These are phyloP conservation scores for Caiman crocodilus DNA, from an alignment of 2,797 vertebrate species.

Conservation along the genomic window DNA sequence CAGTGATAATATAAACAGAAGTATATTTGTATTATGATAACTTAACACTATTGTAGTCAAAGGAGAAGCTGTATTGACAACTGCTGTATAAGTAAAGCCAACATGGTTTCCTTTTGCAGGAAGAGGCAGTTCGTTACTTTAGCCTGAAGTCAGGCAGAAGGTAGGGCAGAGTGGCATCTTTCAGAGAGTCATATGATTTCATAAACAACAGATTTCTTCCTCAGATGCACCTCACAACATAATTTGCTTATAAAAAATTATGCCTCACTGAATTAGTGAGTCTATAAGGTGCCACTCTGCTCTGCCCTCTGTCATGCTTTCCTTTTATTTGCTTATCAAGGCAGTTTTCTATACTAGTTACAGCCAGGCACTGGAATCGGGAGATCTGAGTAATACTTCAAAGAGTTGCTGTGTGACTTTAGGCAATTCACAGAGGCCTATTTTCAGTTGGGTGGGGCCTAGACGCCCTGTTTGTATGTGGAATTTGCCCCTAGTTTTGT, in stretches of 20 bases:
- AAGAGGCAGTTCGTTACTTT: too few species aligned
- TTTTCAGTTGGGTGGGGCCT: background rate
- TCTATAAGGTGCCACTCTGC: too few species aligned
- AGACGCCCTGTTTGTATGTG: rapidly evolving
- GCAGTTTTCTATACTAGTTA: background rate
- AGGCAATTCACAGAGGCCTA: background rate
- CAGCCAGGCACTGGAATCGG: background rate
- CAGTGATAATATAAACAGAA: background rate
- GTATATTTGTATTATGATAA: background rate
- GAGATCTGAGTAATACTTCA: background rate
- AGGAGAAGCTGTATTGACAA: background rate
- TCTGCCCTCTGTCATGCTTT: background rate
- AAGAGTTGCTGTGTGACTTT: background rate
- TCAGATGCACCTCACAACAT: too few species aligned
- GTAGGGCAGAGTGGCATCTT: too few species aligned
- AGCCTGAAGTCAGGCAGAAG: too few species aligned
- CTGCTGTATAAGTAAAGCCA: background rate
- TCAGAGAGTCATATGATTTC: too few species aligned
- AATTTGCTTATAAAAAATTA: too few species aligned
- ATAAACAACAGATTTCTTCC: too few species aligned
- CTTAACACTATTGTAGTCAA: background rate
- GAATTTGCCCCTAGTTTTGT: background rate
- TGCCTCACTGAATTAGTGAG: too few species aligned
- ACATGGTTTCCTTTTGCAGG: background rate
- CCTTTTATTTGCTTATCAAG: slow-evolving; percentile 4